A percentile compares a stretch with the other conserved stretches of the same genome.
These are phyloP conservation scores for Perdita meconis DNA, from an alignment of 2,888 invertebrate genomes.

Conservation along the genomic window DNA sequence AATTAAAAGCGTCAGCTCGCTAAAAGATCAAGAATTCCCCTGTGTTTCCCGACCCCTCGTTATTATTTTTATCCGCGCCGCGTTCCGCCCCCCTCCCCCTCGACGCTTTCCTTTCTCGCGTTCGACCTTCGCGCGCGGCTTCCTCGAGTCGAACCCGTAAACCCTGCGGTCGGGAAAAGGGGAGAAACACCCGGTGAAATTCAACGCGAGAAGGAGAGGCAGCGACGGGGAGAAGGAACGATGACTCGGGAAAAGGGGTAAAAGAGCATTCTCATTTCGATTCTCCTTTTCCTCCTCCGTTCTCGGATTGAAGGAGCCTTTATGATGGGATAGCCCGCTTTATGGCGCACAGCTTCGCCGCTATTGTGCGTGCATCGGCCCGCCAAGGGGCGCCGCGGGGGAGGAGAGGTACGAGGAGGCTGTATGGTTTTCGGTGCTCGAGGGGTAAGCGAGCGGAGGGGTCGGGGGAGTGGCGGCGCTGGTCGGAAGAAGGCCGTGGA, in stretches of 20 bases:
- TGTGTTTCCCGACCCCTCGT: slow-evolving; percentile 60
- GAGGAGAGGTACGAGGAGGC: slow-evolving; percentile 36
- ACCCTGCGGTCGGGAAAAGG: neutral
- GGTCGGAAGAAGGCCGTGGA: slow-evolving; percentile 44
- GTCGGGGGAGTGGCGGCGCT: slow-evolving; percentile 13
- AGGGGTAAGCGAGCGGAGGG: slow-evolving; percentile 23
- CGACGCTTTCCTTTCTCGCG: slow-evolving; percentile 38
- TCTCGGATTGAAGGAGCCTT: slow-evolving; percentile 80
- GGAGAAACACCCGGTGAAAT: neutral
- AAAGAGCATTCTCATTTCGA: slow-evolving; percentile 76
- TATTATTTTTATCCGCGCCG: slow-evolving; percentile 43
- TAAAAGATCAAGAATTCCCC: slow-evolving; percentile 78
- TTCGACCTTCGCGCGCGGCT: slow-evolving; percentile 45
- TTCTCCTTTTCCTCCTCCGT: slow-evolving; percentile 75
- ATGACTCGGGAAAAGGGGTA: slow-evolving; percentile 26
- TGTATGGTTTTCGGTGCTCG: slow-evolving; percentile 57
- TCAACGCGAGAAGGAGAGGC: neutral
- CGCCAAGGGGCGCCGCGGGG: slow-evolving; percentile 30
- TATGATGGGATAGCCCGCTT: slow-evolving; percentile 78
- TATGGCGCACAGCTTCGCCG: slow-evolving; percentile 76
- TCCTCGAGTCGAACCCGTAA: slow-evolving; percentile 41
- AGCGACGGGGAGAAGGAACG: slow-evolving; percentile 18
- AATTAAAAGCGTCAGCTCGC: slow-evolving; percentile 78
- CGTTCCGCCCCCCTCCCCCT: slow-evolving; percentile 21
- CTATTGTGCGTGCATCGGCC: slow-evolving; percentile 81